phyloP scores from a whole-genome alignment of 2,888 invertebrate genomes.

The Helobdella robusta region DNA sequence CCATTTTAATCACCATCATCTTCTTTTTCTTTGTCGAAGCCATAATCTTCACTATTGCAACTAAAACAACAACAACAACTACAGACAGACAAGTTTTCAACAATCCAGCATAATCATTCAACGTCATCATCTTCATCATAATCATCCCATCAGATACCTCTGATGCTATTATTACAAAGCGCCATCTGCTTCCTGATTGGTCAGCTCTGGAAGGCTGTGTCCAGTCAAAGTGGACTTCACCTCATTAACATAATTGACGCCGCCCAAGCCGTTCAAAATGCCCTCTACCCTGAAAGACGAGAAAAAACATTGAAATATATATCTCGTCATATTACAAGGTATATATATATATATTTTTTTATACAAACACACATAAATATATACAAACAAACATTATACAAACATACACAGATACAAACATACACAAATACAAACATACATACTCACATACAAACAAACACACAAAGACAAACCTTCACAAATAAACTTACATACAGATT shows the following conservation, averaged over 20 bases:
- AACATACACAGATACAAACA: neutral
- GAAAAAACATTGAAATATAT: constrained; percentile 35
- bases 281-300: constrained; percentile 32
- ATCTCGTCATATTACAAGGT: constrained; percentile 37
- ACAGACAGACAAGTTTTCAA: no score
- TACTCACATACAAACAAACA: neutral
- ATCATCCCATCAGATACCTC: constrained; percentile 26
- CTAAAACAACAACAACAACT: neutral
- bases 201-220: constrained; percentile 33
- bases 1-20: neutral
- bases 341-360: no score
- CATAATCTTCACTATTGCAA: neutral
- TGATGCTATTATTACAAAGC: constrained; percentile 32
- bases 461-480: neutral
- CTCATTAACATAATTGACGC: constrained; percentile 36
- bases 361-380: neutral
- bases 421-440: neutral
- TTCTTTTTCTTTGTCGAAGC: no score
- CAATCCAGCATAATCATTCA: no score
- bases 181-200: constrained; percentile 33
- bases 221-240: constrained; percentile 34
- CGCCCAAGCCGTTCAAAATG: constrained; percentile 35
- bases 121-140: no score
- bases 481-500: neutral
- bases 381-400: neutral